Percentiles rank a stretch among this genome's conserved stretches.
These are phyloP conservation scores for Pituophis catenifer DNA, from an alignment of 2,113 vertebrate genomes.

Conservation along the genomic window DNA sequence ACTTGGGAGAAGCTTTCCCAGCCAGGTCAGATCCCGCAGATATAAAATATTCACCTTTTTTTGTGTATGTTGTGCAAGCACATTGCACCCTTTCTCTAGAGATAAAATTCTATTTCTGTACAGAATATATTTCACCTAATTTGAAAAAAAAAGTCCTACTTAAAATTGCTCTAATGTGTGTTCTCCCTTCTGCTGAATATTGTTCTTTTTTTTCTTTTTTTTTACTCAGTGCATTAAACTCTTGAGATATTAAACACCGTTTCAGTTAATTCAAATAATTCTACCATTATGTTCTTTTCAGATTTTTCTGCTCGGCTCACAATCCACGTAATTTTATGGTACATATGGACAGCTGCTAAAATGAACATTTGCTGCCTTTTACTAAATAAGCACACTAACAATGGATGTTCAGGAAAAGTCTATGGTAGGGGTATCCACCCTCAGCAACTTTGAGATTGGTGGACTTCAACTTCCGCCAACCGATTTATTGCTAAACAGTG, in stretches of 20 bases:
- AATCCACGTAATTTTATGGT: neutral
- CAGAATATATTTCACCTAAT: neutral
- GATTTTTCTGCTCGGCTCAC: neutral
- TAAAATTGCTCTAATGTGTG: neutral
- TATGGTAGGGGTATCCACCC: neutral
- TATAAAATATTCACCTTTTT: neutral
- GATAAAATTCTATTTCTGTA: neutral
- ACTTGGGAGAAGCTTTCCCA: neutral
- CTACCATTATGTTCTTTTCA: neutral
- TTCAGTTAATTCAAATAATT: neutral
- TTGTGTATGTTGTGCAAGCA: neutral
- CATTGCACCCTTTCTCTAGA: neutral
- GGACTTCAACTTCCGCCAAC: too few relatives aligned
- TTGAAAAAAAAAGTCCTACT: neutral
- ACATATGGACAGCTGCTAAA: neutral
- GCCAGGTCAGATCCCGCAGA: neutral
- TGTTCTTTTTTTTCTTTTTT: neutral
- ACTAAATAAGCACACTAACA: neutral
- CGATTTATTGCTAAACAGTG: too few relatives aligned
- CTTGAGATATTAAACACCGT: neutral
- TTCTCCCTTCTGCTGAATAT: neutral
- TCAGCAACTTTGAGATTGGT: too few relatives aligned
- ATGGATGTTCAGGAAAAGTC: neutral
- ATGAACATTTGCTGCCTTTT: neutral
- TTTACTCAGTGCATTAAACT: neutral